Evolutionary conservation across 2,888 invertebrate species (phyloP), one percentile per base, ranked within the genome.

Genomic region (Cremastinae sp.): DNA sequence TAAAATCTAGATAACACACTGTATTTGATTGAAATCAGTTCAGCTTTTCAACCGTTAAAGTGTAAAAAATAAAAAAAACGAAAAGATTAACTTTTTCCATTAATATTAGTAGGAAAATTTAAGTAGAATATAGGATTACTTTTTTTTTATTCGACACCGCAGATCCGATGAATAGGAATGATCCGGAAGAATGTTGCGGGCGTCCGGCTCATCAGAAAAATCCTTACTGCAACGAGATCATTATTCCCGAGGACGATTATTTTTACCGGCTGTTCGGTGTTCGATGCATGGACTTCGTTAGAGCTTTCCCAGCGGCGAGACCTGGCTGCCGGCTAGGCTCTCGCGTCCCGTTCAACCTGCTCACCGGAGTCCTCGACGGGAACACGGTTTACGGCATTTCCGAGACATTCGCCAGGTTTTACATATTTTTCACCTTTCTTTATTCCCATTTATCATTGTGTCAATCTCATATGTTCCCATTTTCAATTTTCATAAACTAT

Each of bases 301-400:
- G 97, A 83, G 96, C 95, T 45, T 96, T 96, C 90, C 97, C 97
- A 10, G 96, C 95, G 0, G 95, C 95, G 8, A 92, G 96, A 84
- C 96, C 97, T 59, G 96, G 96, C 82, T 97, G 97, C 90, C 93
- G 95, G 87, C 92, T 97, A 83, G 96, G 96, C 71, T 96, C 96
- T 20, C 93, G 96, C 83, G 92, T 93, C 68, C 96, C 95, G 69
- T 97, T 95, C 90, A 97, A 97, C 89, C 95, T 96, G 0, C 90
- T 97, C 36, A 97, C 97, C 1, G 95, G 96, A 28, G 94, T 94
- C 18, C 91, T 97, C 41, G 97, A 97, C 90, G 97, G 94, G 59
- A 97, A 97, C 87, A 97, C 97, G 1, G 94, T 97, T 0, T 97
- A 97, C 85, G 97, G 97, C 51, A 95, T 96, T 4, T 95, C 93